These are phyloP conservation scores for Philonicus albiceps DNA, from an alignment of 2,888 invertebrate genomes.

Conservation along the genomic window DNA sequence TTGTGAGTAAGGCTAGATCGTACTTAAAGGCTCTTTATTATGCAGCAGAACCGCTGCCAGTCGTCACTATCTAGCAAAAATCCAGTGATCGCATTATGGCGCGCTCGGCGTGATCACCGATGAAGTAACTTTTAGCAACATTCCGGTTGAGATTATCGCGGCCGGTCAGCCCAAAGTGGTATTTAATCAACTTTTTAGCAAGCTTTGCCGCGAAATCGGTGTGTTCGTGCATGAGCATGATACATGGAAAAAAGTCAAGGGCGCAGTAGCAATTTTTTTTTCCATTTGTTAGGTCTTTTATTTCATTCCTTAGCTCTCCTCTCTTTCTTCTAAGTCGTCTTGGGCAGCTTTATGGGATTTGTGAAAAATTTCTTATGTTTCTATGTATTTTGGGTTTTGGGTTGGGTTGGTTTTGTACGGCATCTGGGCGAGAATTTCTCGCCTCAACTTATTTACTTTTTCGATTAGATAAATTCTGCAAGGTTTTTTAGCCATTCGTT, in stretches of 20 bases:
- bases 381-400: not conserved
- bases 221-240: not conserved
- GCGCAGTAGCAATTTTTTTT: not conserved
- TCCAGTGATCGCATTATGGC: not conserved
- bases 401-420: not conserved
- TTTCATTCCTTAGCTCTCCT: not conserved
- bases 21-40: slow-evolving; percentile 5
- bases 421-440: not conserved
- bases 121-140: slow-evolving; percentile 36
- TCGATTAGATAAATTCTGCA: not conserved
- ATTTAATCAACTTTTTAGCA: slow-evolving; percentile 35
- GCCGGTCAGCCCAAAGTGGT: slow-evolving; percentile 29
- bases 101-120: not conserved
- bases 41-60: not conserved
- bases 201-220: slow-evolving; percentile 11
- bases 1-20: not conserved
- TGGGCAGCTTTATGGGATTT: not conserved
- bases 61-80: not conserved
- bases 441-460: not conserved
- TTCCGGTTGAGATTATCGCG: slow-evolving; percentile 34
- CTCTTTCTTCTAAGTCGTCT: not conserved
- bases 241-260: slow-evolving; percentile 34
- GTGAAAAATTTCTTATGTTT: not conserved
- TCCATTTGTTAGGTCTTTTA: slow-evolving; percentile 6
- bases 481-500: not conserved